Percentiles rank a stretch among this genome's conserved stretches.
Conservation (phyloP, 1,140 invertebrate species). For the Drosophila ercepeae region DNA sequence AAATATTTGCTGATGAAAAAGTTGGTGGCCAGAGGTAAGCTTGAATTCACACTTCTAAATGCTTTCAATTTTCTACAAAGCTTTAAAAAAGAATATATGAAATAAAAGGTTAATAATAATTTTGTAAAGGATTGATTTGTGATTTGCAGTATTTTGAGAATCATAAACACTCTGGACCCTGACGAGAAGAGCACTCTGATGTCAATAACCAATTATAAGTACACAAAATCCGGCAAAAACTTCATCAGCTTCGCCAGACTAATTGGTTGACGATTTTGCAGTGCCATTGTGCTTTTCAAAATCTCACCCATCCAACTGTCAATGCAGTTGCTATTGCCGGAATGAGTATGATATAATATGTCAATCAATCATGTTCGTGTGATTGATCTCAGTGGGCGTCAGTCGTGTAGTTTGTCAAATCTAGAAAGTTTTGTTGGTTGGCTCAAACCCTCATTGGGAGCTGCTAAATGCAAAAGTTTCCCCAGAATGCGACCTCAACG, state of each 20-base stretch:
- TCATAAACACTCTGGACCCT: constrained; percentile 13
- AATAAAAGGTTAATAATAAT: constrained; percentile 7
- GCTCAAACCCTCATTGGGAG: constrained; percentile 8
- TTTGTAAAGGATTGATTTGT: not conserved
- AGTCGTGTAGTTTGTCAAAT: constrained; percentile 49
- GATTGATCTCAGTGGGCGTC: constrained; percentile 57
- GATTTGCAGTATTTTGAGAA: constrained; percentile 3
- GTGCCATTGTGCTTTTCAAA: constrained; percentile 53
- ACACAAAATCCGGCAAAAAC: constrained; percentile 28
- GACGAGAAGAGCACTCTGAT: constrained; percentile 10
- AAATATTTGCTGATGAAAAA: constrained; percentile 31
- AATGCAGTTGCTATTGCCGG: constrained; percentile 8
- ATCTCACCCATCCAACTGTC: constrained; percentile 49
- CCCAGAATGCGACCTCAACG: not conserved
- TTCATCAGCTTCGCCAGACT: constrained; percentile 23
- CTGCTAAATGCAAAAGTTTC: constrained; percentile 33
- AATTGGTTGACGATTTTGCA: constrained; percentile 47
- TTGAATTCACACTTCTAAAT: too few relatives aligned
- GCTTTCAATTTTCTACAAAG: too few relatives aligned
- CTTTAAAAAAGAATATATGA: too few relatives aligned
- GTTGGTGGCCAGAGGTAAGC: constrained; percentile 8
- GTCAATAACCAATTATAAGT: constrained; percentile 19
- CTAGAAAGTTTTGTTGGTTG: constrained; percentile 22
- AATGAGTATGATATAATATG: constrained; percentile 50
- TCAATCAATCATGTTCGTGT: constrained; percentile 68